A percentile compares a stretch with the other conserved stretches of the same genome.
These are phyloP conservation scores for Muscicapa adusta DNA, from an alignment of 2,113 vertebrate species.

Conservation along the genomic window DNA sequence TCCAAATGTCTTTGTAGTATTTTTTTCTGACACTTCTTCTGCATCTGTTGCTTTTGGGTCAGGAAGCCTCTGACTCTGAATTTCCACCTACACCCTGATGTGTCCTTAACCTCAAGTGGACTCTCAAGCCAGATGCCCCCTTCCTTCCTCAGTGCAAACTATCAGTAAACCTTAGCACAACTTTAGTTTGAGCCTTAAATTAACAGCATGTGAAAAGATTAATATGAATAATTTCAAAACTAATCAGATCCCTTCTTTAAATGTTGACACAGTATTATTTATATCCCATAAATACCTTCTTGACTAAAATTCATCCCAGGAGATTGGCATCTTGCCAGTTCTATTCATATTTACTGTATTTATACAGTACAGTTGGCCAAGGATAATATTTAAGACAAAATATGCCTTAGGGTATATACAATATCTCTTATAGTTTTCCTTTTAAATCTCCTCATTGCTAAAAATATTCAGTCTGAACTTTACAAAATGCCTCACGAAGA, in stretches of 20 bases:
- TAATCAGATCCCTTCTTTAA: conserved; percentile 77
- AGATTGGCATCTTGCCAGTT: conserved; percentile 79
- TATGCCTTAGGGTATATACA: conserved; percentile 81
- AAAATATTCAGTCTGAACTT: conserved; percentile 81
- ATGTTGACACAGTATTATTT: conserved; percentile 90
- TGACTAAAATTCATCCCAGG: conserved; percentile 79
- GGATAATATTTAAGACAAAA: conserved; percentile 90
- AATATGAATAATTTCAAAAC: conserved; percentile 81
- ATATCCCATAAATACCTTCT: conserved; percentile 87
- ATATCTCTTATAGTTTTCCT: conserved; percentile 79
- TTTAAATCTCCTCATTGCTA: conserved; percentile 75
- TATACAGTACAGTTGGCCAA: conserved; percentile 83
- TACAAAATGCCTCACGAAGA: conserved; percentile 74
- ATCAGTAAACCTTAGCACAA: conserved; percentile 68
- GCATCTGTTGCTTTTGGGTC: not conserved
- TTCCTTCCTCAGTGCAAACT: conserved; percentile 52
- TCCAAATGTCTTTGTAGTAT: not conserved
- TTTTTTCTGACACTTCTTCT: not conserved
- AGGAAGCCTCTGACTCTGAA: not conserved
- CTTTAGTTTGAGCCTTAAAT: conserved; percentile 75
- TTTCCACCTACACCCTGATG: not conserved
- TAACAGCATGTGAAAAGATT: conserved; percentile 79
- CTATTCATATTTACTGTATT: conserved; percentile 90
- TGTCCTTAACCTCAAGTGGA: conserved; percentile 39
- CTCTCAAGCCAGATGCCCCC: conserved; percentile 14